phyloP scores from a whole-genome alignment of 2,113 vertebrate genomes.

The Rhinogobius similis region DNA sequence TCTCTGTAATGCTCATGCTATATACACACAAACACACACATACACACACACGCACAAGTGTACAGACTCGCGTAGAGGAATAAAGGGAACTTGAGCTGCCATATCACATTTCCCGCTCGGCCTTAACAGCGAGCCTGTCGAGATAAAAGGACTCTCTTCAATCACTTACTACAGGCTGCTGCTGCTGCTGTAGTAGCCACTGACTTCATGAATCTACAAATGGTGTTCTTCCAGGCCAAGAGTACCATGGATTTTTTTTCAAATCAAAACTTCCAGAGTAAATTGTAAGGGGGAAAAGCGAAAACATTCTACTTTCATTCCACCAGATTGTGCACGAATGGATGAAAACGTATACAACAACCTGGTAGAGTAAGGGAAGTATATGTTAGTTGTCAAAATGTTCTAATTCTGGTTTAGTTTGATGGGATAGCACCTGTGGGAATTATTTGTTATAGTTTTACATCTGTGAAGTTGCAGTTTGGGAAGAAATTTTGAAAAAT shows the following conservation, averaged over 20 bases:
- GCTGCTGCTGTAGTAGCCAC: constrained; percentile 2
- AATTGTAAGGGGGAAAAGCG: not conserved
- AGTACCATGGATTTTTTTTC: not conserved
- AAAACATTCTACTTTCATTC: too few species aligned
- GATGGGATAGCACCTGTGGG: too few species aligned
- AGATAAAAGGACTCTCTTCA: constrained; percentile 69
- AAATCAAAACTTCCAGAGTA: not conserved
- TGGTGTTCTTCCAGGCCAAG: not conserved
- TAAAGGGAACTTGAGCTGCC: constrained; percentile 63
- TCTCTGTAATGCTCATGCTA: constrained; percentile 30
- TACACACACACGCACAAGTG: constrained; percentile 12
- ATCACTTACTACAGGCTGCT: constrained; percentile 50
- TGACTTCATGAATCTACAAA: constrained; percentile 13
- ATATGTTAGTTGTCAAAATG: too few species aligned
- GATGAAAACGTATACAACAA: too few species aligned
- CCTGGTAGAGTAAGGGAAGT: too few species aligned
- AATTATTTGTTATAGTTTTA: too few species aligned
- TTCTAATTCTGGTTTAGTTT: too few species aligned
- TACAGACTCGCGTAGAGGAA: constrained; percentile 29
- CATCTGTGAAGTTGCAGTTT: too few species aligned
- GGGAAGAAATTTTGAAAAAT: too few species aligned
- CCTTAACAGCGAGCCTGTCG: constrained; percentile 63
- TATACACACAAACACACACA: constrained; percentile 16
- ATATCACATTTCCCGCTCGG: constrained; percentile 64
- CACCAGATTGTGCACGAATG: too few species aligned